phyloP scores from a whole-genome alignment of 2,797 vertebrate genomes.

The Erethizon dorsatum region DNA sequence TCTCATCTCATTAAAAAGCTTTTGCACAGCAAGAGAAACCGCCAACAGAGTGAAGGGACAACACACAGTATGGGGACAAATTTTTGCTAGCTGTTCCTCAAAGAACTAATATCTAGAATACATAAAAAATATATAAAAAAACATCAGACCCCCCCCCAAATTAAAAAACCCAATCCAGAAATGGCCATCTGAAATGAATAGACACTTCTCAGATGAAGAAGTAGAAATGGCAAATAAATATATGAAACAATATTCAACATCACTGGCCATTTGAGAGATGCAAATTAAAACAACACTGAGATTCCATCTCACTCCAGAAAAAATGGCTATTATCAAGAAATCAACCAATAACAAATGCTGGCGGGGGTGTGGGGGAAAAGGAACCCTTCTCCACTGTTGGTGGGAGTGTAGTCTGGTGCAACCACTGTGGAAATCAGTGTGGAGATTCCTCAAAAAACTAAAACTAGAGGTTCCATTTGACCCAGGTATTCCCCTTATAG shows the following conservation, averaged over 20 bases:
- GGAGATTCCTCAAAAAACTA: neutral
- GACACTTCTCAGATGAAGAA: neutral
- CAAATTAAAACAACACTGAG: neutral
- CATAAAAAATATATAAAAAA: neutral
- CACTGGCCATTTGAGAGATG: neutral
- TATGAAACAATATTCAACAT: neutral
- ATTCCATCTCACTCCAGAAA: neutral
- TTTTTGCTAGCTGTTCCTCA: neutral
- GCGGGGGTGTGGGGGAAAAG: neutral
- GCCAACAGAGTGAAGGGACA: neutral
- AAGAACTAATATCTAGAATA: neutral
- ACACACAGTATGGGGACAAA: neutral
- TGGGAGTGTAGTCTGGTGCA: neutral
- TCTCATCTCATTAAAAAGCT: neutral
- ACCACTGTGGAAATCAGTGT: neutral
- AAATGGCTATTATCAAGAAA: neutral
- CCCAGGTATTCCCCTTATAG: neutral
- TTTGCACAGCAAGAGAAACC: neutral
- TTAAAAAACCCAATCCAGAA: neutral
- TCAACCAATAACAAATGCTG: neutral
- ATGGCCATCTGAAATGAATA: neutral
- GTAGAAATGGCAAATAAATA: neutral
- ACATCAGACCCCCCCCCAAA: neutral
- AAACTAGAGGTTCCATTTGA: neutral
- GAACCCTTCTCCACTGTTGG: neutral